Percentiles rank a stretch among this genome's conserved stretches.
Evolutionary conservation across 1,140 invertebrate genomes (phyloP).

Genomic region (Thaumetopoea pityocampa): DNA sequence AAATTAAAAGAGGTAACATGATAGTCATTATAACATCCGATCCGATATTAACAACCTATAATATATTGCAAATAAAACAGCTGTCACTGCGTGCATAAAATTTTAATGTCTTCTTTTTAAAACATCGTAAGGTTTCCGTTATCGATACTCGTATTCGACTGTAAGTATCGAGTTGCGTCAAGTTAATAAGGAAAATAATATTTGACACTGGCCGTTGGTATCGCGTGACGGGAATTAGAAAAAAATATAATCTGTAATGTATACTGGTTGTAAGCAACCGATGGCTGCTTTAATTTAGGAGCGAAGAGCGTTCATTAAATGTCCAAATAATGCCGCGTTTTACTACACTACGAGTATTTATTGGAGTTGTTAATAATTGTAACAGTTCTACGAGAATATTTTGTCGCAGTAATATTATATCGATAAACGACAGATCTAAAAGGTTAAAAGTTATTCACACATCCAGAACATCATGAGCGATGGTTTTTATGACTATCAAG

Average conservation of each 20-base stretch:
- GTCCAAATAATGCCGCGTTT: no score
- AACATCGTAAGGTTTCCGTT: conserved; percentile 57
- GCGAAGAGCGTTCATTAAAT: not conserved
- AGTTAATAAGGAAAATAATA: conserved; percentile 63
- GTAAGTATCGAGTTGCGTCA: conserved; percentile 56
- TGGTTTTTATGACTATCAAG: no score
- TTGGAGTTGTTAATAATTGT: no score
- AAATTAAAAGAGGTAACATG: no score
- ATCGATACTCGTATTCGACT: conserved; percentile 53
- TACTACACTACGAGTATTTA: no score
- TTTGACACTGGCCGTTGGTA: conserved; percentile 52
- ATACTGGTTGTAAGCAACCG: conserved; percentile 19
- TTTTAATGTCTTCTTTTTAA: conserved; percentile 34
- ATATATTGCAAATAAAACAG: conserved; percentile 35
- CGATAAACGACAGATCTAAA: no score
- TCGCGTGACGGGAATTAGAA: conserved; percentile 48
- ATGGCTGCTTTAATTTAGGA: conserved; percentile 7
- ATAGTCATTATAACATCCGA: no score
- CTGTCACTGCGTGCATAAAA: conserved; percentile 35
- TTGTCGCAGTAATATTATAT: no score
- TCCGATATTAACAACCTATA: no score
- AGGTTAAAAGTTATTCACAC: no score
- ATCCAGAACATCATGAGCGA: no score
- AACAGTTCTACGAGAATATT: no score
- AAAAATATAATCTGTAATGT: conserved; percentile 40